These are phyloP conservation scores for Hydractinia symbiolongicarpus DNA, from an alignment of 30 jellyfish, hydroid and myxozoan species.

Conservation along the genomic window DNA sequence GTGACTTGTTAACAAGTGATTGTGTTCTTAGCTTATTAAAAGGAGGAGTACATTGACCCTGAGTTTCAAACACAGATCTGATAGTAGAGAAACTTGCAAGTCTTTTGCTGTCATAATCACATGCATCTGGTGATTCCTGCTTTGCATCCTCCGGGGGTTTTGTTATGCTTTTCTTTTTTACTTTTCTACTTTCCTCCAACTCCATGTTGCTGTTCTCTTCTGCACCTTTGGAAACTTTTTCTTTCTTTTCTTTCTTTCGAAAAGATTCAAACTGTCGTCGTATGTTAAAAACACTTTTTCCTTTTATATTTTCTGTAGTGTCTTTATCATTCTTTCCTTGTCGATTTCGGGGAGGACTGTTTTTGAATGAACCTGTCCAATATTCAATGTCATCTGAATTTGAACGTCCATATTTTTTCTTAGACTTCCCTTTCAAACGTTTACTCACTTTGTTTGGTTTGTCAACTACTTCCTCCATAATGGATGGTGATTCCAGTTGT, in stretches of 20 bases:
- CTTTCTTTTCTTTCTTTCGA: constrained; percentile 10
- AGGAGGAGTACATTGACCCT: too few relatives aligned
- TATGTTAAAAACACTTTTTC: not conserved
- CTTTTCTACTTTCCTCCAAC: not conserved
- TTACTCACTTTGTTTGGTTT: not conserved
- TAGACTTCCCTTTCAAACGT: constrained; percentile 24
- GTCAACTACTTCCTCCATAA: too few relatives aligned
- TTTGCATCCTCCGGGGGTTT: not conserved
- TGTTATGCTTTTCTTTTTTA: constrained; percentile 2
- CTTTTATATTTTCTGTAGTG: not conserved
- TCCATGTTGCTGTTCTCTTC: not conserved
- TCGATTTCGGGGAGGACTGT: not conserved
- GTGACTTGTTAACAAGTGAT: too few relatives aligned
- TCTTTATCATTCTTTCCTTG: not conserved
- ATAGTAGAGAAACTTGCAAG: not conserved
- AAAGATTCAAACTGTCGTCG: not conserved
- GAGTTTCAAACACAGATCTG: not conserved
- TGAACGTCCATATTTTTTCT: constrained; percentile 16
- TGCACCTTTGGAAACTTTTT: not conserved
- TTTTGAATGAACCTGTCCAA: constrained; percentile 20
- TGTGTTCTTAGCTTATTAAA: too few relatives aligned
- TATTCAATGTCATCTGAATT: constrained; percentile 23
- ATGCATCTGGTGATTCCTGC: not conserved
- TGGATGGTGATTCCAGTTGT: too few relatives aligned
- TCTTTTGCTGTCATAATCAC: not conserved